These are phyloP conservation scores for Cotesia glomerata DNA, from an alignment of 1,140 invertebrate genomes.

Conservation along the genomic window DNA sequence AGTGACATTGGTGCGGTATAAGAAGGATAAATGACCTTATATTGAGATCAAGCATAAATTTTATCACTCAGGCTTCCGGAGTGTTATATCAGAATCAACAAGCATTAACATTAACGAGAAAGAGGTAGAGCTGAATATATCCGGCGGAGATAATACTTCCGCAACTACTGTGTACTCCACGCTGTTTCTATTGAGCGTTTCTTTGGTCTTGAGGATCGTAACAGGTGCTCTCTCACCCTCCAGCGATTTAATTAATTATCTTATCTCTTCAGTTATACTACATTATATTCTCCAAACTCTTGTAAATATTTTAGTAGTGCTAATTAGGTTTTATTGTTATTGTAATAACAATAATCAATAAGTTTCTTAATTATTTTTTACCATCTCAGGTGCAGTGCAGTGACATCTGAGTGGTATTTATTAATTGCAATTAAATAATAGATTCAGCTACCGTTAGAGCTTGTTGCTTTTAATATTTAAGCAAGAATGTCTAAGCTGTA, in stretches of 20 bases:
- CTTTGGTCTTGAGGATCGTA: slow-evolving; percentile 45
- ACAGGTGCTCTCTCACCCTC: slow-evolving; percentile 47
- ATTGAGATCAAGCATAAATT: neutral
- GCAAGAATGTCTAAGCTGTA: too few species aligned
- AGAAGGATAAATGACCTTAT: neutral
- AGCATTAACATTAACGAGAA: neutral
- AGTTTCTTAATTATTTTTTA: too few species aligned
- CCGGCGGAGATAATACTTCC: neutral
- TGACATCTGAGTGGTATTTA: too few species aligned
- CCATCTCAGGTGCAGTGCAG: too few species aligned
- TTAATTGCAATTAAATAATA: too few species aligned
- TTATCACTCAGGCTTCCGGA: neutral
- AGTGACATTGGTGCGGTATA: neutral
- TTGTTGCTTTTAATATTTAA: too few species aligned
- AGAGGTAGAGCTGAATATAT: neutral
- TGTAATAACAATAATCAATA: too few species aligned
- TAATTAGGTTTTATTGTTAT: too few species aligned
- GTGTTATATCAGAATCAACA: neutral
- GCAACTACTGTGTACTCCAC: neutral
- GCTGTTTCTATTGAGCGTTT: slow-evolving; percentile 3
- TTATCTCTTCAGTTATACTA: neutral
- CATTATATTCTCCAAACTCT: too few species aligned
- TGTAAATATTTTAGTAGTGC: too few species aligned
- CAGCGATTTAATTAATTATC: neutral
- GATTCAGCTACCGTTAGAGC: too few species aligned